Evolutionary conservation across 2,888 invertebrate genomes (phyloP), one percentile per base, ranked within the genome.

Genomic region (Coecobrya sp.): DNA sequence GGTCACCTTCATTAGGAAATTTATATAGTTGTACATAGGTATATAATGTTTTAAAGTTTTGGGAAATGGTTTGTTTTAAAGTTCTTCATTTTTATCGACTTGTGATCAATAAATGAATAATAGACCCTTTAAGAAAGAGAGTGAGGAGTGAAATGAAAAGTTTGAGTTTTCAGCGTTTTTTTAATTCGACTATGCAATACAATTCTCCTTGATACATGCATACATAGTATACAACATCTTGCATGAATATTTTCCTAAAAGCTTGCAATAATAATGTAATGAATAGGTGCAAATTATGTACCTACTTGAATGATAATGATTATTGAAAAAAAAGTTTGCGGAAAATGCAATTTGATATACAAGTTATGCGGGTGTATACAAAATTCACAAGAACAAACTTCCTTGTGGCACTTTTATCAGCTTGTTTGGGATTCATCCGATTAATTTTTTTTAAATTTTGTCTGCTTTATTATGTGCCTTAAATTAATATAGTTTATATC

Each of bases 401-500:
- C 49, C 55, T 55, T 55, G n/a, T 19, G 55, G 55, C 19, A 4
- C 55, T 55, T 19, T 19, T 55, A 55, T 55, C 36, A 36, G 36
- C n/a, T 55, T 55, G n/a, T 55, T 55, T 55, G 55, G n/a, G 36
- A 36, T 55, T 55, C 19, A 49, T 49, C 49, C 10, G 49, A 49
- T 13, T 7, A 42, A 10, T 49, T 16, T 55, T 55, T 55, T 10
- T 19, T 1, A n/a, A 55, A 55, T 55, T 55, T 55, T 55, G 55
- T 55, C 55, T 55, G 55, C 19, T 19, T 87, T 87, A 87, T 87
- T 87, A 87, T 55, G 86, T 87, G 86, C 86, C 59, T 76, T 87
- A 87, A 87, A 87, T 87, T 73, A 87, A 76, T 87, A 55, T 55
- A 87, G 86, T 87, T 73, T 76, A 22, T 52, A 86, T 73, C 59